These are phyloP conservation scores for Nannoperca obscura DNA, from an alignment of 2,797 vertebrate genomes.

Conservation along the genomic window DNA sequence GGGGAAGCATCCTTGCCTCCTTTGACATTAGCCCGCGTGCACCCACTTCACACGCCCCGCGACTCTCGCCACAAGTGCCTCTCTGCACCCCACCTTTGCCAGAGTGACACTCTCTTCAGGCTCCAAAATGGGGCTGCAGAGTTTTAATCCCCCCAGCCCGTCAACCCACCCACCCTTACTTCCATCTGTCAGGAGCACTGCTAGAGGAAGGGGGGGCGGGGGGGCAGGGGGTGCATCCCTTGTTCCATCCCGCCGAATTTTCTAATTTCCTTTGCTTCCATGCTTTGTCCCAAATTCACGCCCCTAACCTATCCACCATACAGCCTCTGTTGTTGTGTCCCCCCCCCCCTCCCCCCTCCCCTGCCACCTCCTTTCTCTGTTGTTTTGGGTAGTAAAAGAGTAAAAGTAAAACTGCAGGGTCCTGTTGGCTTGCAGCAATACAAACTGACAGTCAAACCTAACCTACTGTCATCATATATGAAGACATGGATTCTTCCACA, in stretches of 20 bases:
- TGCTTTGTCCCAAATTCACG: slow-evolving; percentile 86
- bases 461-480: slow-evolving; percentile 20
- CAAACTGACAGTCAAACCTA: slow-evolving; percentile 37
- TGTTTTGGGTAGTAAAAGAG: slow-evolving; percentile 55
- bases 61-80: slow-evolving; percentile 77
- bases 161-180: slow-evolving; percentile 77
- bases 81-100: slow-evolving; percentile 72
- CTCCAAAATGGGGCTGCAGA: slow-evolving; percentile 76
- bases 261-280: slow-evolving; percentile 87
- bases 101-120: slow-evolving; percentile 73
- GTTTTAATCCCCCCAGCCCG: slow-evolving; percentile 83
- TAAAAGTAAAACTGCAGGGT: slow-evolving; percentile 43
- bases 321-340: slow-evolving; percentile 60
- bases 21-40: slow-evolving; percentile 76
- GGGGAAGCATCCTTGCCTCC: slow-evolving; percentile 75
- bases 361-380: slow-evolving; percentile 44
- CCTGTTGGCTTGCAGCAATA: slow-evolving; percentile 35
- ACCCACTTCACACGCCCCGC: slow-evolving; percentile 64
- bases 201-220: slow-evolving; percentile 69
- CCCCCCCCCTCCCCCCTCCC: slow-evolving; percentile 32
- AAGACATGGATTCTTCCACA: slow-evolving; percentile 41
- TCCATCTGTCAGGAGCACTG: slow-evolving; percentile 87
- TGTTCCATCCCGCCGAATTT: slow-evolving; percentile 86
- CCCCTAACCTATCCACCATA: slow-evolving; percentile 83
- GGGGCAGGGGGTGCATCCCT: slow-evolving; percentile 77